Conservation (phyloP, 64 coral and sea anemone species). For the Platygyra sinensis region DNA sequence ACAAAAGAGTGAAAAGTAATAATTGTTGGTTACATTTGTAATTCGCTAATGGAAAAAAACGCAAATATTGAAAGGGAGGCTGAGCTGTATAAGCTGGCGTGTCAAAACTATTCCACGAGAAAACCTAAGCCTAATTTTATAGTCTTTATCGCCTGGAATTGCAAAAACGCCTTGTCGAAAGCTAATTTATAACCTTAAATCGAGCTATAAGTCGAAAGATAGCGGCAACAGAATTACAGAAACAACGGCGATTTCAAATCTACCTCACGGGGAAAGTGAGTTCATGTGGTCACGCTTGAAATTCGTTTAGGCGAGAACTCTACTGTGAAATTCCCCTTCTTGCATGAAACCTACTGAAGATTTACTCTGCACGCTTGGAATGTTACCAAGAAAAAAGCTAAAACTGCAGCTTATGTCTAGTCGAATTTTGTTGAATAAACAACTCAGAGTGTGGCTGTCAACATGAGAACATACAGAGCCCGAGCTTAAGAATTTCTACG, state of each 20-base stretch:
- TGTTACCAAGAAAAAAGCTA: not conserved
- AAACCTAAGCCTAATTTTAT: not conserved
- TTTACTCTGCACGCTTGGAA: not conserved
- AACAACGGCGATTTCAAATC: no score
- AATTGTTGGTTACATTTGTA: conserved; percentile 14
- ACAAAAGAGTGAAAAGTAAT: not conserved
- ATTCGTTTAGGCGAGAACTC: not conserved
- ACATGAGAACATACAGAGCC: not conserved
- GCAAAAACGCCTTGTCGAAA: not conserved
- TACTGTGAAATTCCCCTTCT: not conserved
- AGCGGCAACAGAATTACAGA: not conserved
- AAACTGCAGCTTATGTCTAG: not conserved
- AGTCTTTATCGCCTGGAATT: not conserved
- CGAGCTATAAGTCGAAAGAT: not conserved
- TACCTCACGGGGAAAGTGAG: no score
- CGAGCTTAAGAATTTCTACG: not conserved
- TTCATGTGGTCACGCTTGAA: no score
- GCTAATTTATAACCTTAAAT: not conserved
- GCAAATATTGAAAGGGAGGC: not conserved
- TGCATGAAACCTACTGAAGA: not conserved
- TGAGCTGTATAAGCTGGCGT: not conserved
- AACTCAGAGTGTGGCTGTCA: not conserved
- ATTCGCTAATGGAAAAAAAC: not conserved
- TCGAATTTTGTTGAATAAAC: not conserved
- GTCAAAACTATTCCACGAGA: not conserved